Conservation (phyloP, 2,888 invertebrate species). For the Cremastinae sp. region DNA sequence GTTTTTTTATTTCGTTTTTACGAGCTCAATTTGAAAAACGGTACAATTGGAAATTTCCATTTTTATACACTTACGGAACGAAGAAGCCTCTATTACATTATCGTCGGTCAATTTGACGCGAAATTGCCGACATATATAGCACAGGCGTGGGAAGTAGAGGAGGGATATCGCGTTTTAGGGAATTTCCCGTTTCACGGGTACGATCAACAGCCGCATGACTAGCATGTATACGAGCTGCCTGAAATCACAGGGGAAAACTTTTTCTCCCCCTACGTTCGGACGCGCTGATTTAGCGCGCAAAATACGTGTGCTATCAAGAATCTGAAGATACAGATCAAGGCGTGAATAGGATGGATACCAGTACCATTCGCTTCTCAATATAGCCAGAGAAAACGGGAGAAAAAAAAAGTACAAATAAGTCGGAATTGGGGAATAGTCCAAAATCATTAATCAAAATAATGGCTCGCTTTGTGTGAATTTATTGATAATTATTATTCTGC, state of each 20-base stretch:
- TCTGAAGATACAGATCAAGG: slow-evolving; percentile 11
- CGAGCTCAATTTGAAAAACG: too few species aligned
- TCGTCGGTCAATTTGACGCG: too few species aligned
- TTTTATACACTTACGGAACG: too few species aligned
- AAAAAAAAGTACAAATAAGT: background rate
- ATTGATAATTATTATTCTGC: too few species aligned
- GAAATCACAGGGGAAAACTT: slow-evolving; percentile 15
- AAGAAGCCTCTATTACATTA: too few species aligned
- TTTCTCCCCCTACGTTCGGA: slow-evolving; percentile 14
- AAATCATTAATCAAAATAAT: too few species aligned
- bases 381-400: slow-evolving; percentile 20
- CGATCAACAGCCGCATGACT: slow-evolving; percentile 18
- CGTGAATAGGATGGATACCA: slow-evolving; percentile 15
- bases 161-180: background rate
- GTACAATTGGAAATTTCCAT: too few species aligned
- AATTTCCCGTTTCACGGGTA: background rate
- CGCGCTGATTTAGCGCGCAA: slow-evolving; percentile 13
- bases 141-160: background rate
- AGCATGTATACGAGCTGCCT: slow-evolving; percentile 10
- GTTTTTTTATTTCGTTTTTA: too few species aligned
- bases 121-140: too few species aligned
- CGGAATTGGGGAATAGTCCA: too few species aligned
- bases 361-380: slow-evolving; percentile 10
- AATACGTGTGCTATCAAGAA: slow-evolving; percentile 29
- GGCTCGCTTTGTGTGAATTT: too few species aligned